These are phyloP conservation scores for Clunio marinus DNA, from an alignment of 2,888 invertebrate species.

Conservation along the genomic window DNA sequence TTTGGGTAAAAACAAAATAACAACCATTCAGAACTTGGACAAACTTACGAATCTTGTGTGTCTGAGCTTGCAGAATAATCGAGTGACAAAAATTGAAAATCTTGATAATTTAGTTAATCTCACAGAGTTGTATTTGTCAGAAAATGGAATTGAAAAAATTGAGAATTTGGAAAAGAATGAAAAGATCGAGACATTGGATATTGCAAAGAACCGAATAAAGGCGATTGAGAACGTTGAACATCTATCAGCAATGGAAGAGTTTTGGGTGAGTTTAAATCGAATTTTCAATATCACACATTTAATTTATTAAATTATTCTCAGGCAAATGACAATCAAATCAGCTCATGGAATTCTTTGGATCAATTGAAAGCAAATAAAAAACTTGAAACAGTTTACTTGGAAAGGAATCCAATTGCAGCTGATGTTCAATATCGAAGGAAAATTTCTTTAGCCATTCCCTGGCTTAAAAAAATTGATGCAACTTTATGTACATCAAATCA, in stretches of 20 bases:
- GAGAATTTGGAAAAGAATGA: conserved; percentile 69
- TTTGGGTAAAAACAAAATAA: conserved; percentile 93
- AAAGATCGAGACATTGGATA: conserved; percentile 78
- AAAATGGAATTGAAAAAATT: conserved; percentile 80
- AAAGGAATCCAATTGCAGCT: conserved; percentile 81
- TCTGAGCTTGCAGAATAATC: conserved; percentile 86
- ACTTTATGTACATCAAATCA: conserved; percentile 65
- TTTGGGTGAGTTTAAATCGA: conserved; percentile 83
- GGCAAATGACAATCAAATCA: conserved; percentile 83
- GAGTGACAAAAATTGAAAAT: conserved; percentile 82
- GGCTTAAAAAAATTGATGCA: conserved; percentile 88
- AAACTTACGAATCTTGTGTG: conserved; percentile 67
- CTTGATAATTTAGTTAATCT: conserved; percentile 68
- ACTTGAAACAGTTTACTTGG: conserved; percentile 83
- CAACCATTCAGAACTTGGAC: conserved; percentile 77
- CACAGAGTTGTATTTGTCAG: conserved; percentile 86
- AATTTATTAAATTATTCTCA: conserved; percentile 51
- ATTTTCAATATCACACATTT: conserved; percentile 42
- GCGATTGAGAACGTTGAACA: conserved; percentile 73
- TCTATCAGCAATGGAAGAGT: conserved; percentile 77
- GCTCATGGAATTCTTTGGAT: conserved; percentile 80
- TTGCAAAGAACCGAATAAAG: conserved; percentile 82
- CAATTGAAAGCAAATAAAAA: conserved; percentile 63
- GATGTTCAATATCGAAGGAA: conserved; percentile 88
- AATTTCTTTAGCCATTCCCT: conserved; percentile 78